A percentile compares a stretch with the other conserved stretches of the same genome.
These are phyloP conservation scores for Oophaga pumilio DNA, from an alignment of 2,113 vertebrate species.

Conservation along the genomic window DNA sequence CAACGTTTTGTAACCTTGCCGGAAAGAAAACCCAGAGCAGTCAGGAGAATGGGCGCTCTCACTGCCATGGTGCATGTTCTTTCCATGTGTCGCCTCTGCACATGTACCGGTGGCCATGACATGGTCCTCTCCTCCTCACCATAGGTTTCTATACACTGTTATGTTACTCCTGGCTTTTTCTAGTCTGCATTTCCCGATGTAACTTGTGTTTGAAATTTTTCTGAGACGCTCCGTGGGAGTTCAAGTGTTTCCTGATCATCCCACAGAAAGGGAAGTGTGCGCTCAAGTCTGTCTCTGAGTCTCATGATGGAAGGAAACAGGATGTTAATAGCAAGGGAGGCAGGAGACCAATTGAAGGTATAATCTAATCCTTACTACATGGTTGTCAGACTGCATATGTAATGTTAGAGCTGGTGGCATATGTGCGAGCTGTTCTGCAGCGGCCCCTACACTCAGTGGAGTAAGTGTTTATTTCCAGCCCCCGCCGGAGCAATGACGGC, in stretches of 20 bases:
- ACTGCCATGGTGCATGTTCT: neutral
- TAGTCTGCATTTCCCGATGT: neutral
- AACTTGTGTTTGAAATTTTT: neutral
- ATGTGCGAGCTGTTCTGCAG: neutral
- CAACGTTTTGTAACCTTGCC: too few relatives aligned
- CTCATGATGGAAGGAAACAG: constrained; percentile 27
- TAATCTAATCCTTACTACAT: neutral
- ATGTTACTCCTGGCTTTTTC: neutral
- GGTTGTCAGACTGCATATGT: neutral
- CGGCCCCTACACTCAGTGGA: too few relatives aligned
- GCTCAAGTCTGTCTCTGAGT: neutral
- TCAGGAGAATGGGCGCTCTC: neutral
- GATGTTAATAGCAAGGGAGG: constrained; percentile 10
- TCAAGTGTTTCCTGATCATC: constrained; percentile 25
- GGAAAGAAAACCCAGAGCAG: neutral
- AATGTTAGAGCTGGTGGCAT: neutral
- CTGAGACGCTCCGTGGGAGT: neutral
- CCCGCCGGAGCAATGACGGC: too few relatives aligned
- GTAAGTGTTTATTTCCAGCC: too few relatives aligned
- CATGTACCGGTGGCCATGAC: neutral
- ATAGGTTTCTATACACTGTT: neutral
- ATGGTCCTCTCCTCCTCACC: neutral
- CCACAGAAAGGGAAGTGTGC: constrained; percentile 20
- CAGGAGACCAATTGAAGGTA: neutral
- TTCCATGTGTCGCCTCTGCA: neutral